Base-by-base conservation (phyloP, 30 jellyfish, hydroid and myxozoan species). In the Aurelia sp. region DNA sequence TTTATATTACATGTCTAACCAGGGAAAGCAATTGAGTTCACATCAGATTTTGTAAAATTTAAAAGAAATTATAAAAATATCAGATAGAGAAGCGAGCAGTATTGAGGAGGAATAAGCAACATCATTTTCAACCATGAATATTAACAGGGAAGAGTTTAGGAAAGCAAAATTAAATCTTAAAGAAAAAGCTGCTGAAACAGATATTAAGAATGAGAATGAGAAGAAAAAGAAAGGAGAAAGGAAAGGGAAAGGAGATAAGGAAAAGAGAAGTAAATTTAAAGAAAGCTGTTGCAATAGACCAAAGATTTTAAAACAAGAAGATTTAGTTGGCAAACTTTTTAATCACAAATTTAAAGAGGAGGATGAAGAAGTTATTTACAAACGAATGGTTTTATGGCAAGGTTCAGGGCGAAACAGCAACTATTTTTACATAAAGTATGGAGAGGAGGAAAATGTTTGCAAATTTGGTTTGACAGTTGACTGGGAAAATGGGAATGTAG, bases 391-490 rank as follows among this genome's bases (percentile, higher is more conserved):
- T 1, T 13, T 57, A 57, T 3, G 23, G 66, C 79, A 22, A 48
- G 79, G 61, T 51, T 30, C 31, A 1, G 61, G 20, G 61, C 2
- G 52, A 37, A 68, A 22, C 15, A 19, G 23, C 59, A 30, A 22
- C n/a, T 68, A n/a, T 37, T 68, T 15, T 68, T 30, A 68, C 15
- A 68, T 68, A 21, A 68, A 22, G 23, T 68, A 22, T 37, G 79
- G 31, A 20, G 79, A 19, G 3, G 79, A 68, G 40, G 79, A 68
- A 7, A 11, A 13, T 13, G 70, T 73, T 48, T 73, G 51, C 40
- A 73, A 50, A 51, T 73, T 15, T 73, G 51, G 22, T 48, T 73
- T 37, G 70, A 73, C 47, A 71, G 84, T 15, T 6, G 84, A 73
- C 51, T 18, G 41, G 41, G 63, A 73, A 11, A 73, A 47, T 35